Evolutionary conservation across 1,140 invertebrate genomes (phyloP).

Genomic region (Drosophila trapezifrons): DNA sequence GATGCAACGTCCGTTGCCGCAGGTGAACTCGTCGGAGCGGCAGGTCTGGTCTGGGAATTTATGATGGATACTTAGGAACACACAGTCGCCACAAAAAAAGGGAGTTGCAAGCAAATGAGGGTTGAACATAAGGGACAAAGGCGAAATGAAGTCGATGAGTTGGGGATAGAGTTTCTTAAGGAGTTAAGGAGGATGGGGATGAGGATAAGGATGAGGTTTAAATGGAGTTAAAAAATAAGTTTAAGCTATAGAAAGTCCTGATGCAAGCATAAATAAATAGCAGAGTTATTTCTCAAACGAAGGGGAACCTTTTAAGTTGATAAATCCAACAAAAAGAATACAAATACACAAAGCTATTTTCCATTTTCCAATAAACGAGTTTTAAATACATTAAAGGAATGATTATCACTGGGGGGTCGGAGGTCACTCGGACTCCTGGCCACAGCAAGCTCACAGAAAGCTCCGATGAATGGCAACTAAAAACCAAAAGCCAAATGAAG

Average conservation of each 20-base stretch:
- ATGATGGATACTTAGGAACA: conserved; percentile 37
- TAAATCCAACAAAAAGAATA: background rate
- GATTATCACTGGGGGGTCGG: conserved; percentile 1
- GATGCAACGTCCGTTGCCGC: conserved; percentile 94
- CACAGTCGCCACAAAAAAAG: conserved; percentile 3
- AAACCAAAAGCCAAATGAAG: conserved; percentile 40
- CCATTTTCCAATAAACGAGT: background rate
- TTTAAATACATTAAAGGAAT: conserved; percentile 8
- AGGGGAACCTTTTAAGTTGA: conserved; percentile 2
- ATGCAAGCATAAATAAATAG: background rate
- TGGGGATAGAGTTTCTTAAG: background rate
- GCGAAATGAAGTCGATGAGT: conserved; percentile 21
- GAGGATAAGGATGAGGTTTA: no score
- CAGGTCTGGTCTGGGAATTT: conserved; percentile 89
- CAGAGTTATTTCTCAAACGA: background rate
- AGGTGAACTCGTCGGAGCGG: conserved; percentile 94
- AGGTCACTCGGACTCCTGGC: conserved; percentile 7
- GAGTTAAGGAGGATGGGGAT: background rate
- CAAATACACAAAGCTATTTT: conserved; percentile 1
- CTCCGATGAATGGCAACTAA: conserved; percentile 19
- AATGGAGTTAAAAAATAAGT: background rate
- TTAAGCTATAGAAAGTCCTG: no score
- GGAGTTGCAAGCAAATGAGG: conserved; percentile 23
- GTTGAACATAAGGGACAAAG: conserved; percentile 1
- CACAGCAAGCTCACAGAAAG: conserved; percentile 3